phyloP scores from a whole-genome alignment of 37 sponge, comb jelly and placozoan species.

The Ephydatia muelleri region DNA sequence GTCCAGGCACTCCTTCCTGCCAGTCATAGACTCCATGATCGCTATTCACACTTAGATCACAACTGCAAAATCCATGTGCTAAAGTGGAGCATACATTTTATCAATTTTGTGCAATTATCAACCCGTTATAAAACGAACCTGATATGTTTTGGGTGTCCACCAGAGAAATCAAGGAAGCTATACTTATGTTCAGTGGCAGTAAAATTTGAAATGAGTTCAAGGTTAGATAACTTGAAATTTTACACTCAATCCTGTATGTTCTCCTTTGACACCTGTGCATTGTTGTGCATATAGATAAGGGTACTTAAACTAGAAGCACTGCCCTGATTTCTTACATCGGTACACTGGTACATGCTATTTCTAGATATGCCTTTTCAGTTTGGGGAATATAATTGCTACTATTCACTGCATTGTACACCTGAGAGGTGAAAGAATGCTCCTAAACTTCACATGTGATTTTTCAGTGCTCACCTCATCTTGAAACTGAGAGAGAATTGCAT shows the following conservation, averaged over 20 bases:
- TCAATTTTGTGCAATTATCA: too few relatives aligned
- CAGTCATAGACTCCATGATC: constrained; percentile 23
- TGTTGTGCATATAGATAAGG: too few relatives aligned
- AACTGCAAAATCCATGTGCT: constrained; percentile 43
- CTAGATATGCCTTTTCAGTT: too few relatives aligned
- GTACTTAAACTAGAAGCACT: neutral
- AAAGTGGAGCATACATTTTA: neutral
- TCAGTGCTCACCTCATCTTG: neutral
- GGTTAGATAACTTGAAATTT: neutral
- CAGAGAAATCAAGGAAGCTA: neutral
- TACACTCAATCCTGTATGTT: neutral
- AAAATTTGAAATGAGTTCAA: neutral
- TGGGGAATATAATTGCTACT: too few relatives aligned
- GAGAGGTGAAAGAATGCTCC: too few relatives aligned
- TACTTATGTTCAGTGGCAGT: neutral
- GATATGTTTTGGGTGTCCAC: neutral
- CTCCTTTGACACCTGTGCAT: neutral
- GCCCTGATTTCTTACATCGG: too few relatives aligned
- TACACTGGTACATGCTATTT: too few relatives aligned
- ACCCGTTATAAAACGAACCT: neutral
- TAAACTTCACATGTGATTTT: neutral
- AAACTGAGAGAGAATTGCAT: neutral
- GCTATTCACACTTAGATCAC: neutral
- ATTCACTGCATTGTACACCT: too few relatives aligned
- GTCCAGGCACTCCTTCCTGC: constrained; percentile 21